Evolutionary conservation across 1,140 invertebrate genomes (phyloP), one percentile per base, ranked within the genome.

Genomic region (Trachelipus rathkii): DNA sequence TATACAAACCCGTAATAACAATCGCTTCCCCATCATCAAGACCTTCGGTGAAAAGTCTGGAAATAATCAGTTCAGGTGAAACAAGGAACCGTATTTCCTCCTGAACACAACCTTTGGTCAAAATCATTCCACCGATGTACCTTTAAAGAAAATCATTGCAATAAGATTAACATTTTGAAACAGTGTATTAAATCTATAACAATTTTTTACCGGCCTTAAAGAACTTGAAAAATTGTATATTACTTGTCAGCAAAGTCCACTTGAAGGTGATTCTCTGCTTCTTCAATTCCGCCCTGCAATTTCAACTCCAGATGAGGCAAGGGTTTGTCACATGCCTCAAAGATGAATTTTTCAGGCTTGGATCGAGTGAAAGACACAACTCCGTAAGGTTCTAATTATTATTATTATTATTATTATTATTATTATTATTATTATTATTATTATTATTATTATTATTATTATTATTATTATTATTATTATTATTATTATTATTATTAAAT

Each of bases 21-120:
- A 99, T 86, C 11, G 93, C 91, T 88, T 99, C 97, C 13, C 90
- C 92, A 43, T 85, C 77, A 21, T 78, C 77, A 13, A 81, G 77
- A 19, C 71, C 75, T 68, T 98, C 95, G 9, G 93, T 93, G 79
- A 99, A 93, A 0, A 99, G 87, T 84, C 95, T 89, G 0, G 92
- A 89, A 0, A 95, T 86, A 67, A 99, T 87, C 77, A 99, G 87
- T 86, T 99, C 97, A 0, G 97, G 97, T 85, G 94, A 97, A 77
- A 98, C 94, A 6, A 97, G 89, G 85, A 99, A 99, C 67, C 95
- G 87, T 81, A 99, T 99, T 87, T 99, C 97, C 87, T 99, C 97
- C 87, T 99, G 96, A 2, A 98, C 96, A 84, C 92, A 94, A 0
- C 96, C 96, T 77, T 89, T 85, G 0, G 91, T 88, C 21, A 99